These are phyloP conservation scores for Melitaea athalia DNA, from an alignment of 2,888 invertebrate genomes.

Conservation along the genomic window DNA sequence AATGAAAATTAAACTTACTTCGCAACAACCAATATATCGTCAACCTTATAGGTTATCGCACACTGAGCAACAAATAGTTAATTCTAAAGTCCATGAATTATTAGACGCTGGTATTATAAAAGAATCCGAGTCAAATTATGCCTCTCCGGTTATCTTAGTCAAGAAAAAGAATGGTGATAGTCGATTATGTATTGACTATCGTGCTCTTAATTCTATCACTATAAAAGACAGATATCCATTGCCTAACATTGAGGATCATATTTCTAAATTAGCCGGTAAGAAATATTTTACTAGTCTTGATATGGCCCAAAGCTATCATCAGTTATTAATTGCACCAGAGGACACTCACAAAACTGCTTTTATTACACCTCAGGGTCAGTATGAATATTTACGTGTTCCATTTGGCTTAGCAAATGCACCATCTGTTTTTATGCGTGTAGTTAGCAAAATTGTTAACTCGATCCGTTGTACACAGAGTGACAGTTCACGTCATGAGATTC, in stretches of 20 bases:
- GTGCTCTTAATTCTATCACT: background rate
- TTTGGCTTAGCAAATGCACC: slow-evolving; percentile 43
- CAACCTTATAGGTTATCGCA: slow-evolving; percentile 38
- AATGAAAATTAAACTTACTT: slow-evolving; percentile 33
- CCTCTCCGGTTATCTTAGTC: slow-evolving; percentile 42
- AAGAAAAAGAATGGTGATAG: slow-evolving; percentile 44
- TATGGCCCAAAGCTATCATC: slow-evolving; percentile 41
- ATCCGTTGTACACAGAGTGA: no score
- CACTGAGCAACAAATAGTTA: slow-evolving; percentile 38
- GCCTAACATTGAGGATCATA: slow-evolving; percentile 44
- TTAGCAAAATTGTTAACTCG: slow-evolving; percentile 37
- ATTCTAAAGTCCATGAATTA: slow-evolving; percentile 36
- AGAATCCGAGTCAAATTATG: slow-evolving; percentile 41
- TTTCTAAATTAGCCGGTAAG: slow-evolving; percentile 41
- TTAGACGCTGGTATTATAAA: slow-evolving; percentile 42
- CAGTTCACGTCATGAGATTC: no score
- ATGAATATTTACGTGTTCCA: slow-evolving; percentile 40
- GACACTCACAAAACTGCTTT: slow-evolving; percentile 42
- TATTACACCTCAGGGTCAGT: slow-evolving; percentile 41
- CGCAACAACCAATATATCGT: slow-evolving; percentile 36
- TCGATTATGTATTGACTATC: slow-evolving; percentile 44
- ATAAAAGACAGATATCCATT: slow-evolving; percentile 43
- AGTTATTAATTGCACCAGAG: slow-evolving; percentile 31
- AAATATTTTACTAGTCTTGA: slow-evolving; percentile 41
- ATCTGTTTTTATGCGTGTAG: slow-evolving; percentile 39